Conservation (phyloP, 2,113 vertebrate species). For the Brienomyrus brachyistius region DNA sequence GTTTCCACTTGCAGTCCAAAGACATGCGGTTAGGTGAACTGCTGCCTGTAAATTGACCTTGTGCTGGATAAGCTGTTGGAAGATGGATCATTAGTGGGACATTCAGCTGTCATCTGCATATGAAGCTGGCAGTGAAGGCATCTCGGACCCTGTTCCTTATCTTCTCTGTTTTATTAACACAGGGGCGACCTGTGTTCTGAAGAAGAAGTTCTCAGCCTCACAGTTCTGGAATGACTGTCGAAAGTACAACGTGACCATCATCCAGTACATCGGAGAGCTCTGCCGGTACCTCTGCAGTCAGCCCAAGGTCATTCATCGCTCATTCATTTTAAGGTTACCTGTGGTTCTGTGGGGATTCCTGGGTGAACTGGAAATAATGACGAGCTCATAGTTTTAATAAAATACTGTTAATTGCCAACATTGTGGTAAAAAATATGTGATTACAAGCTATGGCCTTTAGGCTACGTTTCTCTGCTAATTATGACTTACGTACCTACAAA, state of each 20-base stretch:
- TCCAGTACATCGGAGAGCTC: slow-evolving; percentile 89
- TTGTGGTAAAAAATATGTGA: not conserved
- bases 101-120: not conserved
- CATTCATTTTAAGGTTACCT: not conserved
- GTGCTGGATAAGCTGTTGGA: not conserved
- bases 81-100: not conserved
- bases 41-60: not conserved
- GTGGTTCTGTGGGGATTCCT: not conserved
- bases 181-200: slow-evolving; percentile 87
- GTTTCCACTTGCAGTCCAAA: not conserved
- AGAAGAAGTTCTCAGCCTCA: slow-evolving; percentile 85
- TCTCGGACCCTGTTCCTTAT: not conserved
- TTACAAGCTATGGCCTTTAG: not conserved
- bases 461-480: not conserved
- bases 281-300: slow-evolving; percentile 84
- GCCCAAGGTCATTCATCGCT: slow-evolving; percentile 58
- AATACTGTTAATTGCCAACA: not conserved
- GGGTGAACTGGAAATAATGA: not conserved
- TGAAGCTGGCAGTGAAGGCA: not conserved
- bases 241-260: slow-evolving; percentile 75
- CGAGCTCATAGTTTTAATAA: not conserved
- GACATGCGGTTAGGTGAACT: not conserved
- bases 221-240: slow-evolving; percentile 87
- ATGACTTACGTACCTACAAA: not conserved
- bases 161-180: not conserved